Conservation (phyloP, 1,140 invertebrate species). For the Drosophila yakuba region DNA sequence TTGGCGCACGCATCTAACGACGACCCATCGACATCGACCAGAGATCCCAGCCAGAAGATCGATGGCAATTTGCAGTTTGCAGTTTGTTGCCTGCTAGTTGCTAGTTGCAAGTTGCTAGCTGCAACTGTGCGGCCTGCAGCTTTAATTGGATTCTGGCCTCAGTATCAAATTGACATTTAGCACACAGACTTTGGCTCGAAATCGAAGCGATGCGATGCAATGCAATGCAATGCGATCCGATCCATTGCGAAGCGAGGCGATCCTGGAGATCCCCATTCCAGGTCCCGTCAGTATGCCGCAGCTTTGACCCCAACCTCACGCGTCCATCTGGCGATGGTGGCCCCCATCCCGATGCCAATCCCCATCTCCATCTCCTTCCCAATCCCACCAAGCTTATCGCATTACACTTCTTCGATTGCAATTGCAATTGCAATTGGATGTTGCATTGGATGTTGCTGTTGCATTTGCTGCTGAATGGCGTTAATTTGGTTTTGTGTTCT, state of each 20-base stretch:
- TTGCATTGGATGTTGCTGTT: constrained; percentile 7
- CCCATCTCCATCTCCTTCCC: neutral
- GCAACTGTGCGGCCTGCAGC: constrained; percentile 53
- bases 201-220: constrained; percentile 6
- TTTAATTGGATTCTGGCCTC: constrained; percentile 77
- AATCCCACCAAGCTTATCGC: constrained; percentile 63
- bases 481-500: constrained; percentile 79
- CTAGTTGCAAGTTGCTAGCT: constrained; percentile 59
- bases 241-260: constrained; percentile 2
- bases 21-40: constrained; percentile 49
- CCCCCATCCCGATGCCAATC: constrained; percentile 42
- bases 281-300: constrained; percentile 23
- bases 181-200: constrained; percentile 47
- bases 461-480: constrained; percentile 45
- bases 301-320: constrained; percentile 75
- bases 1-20: constrained; percentile 72
- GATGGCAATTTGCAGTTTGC: constrained; percentile 72
- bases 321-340: constrained; percentile 34
- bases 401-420: constrained; percentile 65
- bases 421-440: constrained; percentile 36
- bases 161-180: constrained; percentile 81
- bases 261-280: constrained; percentile 18
- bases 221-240: constrained; percentile 9
- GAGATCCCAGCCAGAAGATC: constrained; percentile 45
- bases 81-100: too few species aligned